Base-by-base conservation (phyloP, 2,888 invertebrate species). In the Epinotia ramella region DNA sequence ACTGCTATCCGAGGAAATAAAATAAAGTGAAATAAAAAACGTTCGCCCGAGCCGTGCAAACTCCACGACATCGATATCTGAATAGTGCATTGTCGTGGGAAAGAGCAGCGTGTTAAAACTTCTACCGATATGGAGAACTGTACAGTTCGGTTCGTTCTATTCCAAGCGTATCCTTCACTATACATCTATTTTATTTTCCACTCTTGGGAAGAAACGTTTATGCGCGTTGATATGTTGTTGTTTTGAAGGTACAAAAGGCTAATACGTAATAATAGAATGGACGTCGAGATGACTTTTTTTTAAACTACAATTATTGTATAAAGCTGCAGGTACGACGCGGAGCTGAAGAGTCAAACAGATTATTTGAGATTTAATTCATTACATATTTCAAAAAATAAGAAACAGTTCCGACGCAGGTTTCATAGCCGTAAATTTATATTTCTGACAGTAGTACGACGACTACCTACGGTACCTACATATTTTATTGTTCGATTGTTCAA, bases 31-130 rank as follows among this genome's bases (percentile, higher is more conserved):
- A 72, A 72, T 76, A 76, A 76, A 76, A 68, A 71, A 59, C 53
- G 13, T 7, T 28, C 24, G 56, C 53, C 57, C n/a, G 40, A 16
- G 49, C 65, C 20, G 62, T 67, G 67, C 76, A 67, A 53, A 28
- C 66, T 67, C 62, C 67, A 20, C 72, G 67, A 76, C 75, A 76
- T 67, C 71, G 76, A 76, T 76, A 76, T 56, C 75, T 63, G 63
- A 76, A 72, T 75, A 71, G 74, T 70, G 60, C 75, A 75, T 62
- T 72, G 68, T 68, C 68, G 67, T 76, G 71, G 75, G 76, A 66
- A 76, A 72, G 56, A 59, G 67, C 67, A 67, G 57, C 20, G 76
- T 72, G 71, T 62, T 72, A 67, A 67, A 66, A 57, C 20, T 69
- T 13, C 56, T 44, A 69, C 60, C 62, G 67, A 67, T 57, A 57